These are phyloP conservation scores for Pseudanteris insignis DNA, from an alignment of 2,888 invertebrate species.

Conservation along the genomic window DNA sequence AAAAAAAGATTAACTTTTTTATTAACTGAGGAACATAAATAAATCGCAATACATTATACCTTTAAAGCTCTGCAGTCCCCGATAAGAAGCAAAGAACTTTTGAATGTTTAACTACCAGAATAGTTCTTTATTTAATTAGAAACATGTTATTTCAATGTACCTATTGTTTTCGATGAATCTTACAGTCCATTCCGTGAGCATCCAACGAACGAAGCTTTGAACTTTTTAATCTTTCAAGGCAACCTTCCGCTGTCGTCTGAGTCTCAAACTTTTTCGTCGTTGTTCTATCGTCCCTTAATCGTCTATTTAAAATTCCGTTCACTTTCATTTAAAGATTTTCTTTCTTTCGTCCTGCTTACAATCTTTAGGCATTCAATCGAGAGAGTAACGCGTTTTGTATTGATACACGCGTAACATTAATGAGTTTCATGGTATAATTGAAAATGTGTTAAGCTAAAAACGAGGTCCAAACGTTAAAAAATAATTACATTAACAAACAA, in stretches of 20 bases:
- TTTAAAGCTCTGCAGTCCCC: too few relatives aligned
- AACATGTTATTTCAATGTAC: conserved; percentile 53
- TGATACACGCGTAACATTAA: conserved; percentile 1
- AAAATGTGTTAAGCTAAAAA: conserved; percentile 12
- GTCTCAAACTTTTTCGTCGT: conserved; percentile 48
- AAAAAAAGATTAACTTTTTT: too few relatives aligned
- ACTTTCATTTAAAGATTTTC: conserved; percentile 47
- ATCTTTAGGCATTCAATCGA: conserved; percentile 6
- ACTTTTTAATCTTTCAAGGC: conserved; percentile 55
- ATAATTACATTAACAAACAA: too few relatives aligned
- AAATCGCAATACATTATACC: too few relatives aligned
- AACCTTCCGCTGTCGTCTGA: conserved; percentile 36
- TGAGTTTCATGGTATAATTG: not conserved
- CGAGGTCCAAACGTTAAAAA: too few relatives aligned
- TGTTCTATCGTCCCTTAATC: conserved; percentile 48
- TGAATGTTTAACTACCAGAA: conserved; percentile 13
- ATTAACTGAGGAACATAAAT: too few relatives aligned
- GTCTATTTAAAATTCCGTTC: conserved; percentile 50
- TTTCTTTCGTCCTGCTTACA: conserved; percentile 12
- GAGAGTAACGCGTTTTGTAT: conserved; percentile 10
- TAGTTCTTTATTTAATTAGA: conserved; percentile 58
- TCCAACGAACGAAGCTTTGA: conserved; percentile 47
- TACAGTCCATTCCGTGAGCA: conserved; percentile 45
- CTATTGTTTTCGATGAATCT: conserved; percentile 54
- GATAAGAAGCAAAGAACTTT: conserved; percentile 18